phyloP scores from a whole-genome alignment of 2,888 invertebrate genomes.

The Neoscelio sp. region DNA sequence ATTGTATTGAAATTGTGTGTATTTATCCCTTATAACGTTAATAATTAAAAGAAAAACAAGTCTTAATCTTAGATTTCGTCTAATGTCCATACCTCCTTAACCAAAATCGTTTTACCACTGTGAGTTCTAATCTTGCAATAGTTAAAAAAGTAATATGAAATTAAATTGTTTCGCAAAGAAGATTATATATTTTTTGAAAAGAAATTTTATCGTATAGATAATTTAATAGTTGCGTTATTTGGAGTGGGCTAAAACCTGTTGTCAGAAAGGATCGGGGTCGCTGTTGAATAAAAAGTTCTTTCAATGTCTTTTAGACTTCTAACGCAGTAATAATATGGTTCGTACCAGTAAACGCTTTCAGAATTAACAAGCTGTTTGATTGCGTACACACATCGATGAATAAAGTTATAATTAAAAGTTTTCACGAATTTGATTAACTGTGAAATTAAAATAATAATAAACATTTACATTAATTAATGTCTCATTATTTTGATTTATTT shows the following conservation, averaged over 20 bases:
- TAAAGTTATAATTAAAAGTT: too few relatives aligned
- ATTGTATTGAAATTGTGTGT: too few relatives aligned
- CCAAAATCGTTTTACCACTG: too few relatives aligned
- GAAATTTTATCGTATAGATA: too few relatives aligned
- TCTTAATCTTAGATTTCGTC: too few relatives aligned
- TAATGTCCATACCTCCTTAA: too few relatives aligned
- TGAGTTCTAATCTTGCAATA: neutral
- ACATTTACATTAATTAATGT: neutral
- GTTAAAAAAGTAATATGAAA: neutral
- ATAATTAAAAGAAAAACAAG: too few relatives aligned
- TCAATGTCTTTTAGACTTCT: neutral
- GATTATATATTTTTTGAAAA: neutral
- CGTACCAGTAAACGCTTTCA: constrained; percentile 15
- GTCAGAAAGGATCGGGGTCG: constrained; percentile 1
- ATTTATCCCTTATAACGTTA: too few relatives aligned
- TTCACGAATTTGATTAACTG: too few relatives aligned
- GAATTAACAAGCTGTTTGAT: constrained; percentile 5
- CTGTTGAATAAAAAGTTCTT: constrained; percentile 1
- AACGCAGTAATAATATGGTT: constrained; percentile 21
- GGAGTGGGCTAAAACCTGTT: constrained; percentile 8
- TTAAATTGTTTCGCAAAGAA: constrained; percentile 25
- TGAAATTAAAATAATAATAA: too few relatives aligned
- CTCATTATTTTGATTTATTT: too few relatives aligned
- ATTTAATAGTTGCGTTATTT: neutral
- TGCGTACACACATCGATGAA: neutral